A percentile compares a stretch with the other conserved stretches of the same genome.
Evolutionary conservation across 2,113 vertebrate species (phyloP).

Genomic region (Prunella himalayana): DNA sequence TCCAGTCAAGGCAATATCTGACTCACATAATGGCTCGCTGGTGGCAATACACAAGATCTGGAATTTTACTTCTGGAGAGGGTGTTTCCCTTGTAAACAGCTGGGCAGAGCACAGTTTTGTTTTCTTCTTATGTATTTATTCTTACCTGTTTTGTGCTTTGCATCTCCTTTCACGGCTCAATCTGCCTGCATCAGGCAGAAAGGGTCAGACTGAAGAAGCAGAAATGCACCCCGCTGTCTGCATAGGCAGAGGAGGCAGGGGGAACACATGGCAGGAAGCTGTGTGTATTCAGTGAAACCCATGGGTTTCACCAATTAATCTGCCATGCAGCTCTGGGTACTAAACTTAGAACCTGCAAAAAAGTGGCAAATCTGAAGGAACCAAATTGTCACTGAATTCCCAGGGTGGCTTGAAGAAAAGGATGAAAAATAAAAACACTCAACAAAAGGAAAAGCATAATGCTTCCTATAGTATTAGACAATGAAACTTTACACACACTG

Average conservation of each 20-base stretch:
- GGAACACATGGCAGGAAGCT: neutral
- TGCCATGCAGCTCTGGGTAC: neutral
- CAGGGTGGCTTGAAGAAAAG: neutral
- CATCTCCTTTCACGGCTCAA: accelerated
- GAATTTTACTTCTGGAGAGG: neutral
- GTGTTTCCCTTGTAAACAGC: neutral
- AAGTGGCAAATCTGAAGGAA: neutral
- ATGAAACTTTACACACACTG: neutral
- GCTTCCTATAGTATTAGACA: neutral
- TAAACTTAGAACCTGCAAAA: neutral
- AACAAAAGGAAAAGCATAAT: neutral
- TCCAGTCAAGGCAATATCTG: neutral
- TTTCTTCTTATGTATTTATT: neutral
- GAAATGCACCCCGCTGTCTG: accelerated
- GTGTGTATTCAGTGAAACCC: neutral
- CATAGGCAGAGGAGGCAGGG: neutral
- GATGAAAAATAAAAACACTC: neutral
- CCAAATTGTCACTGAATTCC: neutral
- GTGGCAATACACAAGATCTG: neutral
- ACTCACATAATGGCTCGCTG: neutral
- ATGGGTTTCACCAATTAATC: accelerated
- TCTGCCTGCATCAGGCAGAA: neutral
- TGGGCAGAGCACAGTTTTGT: neutral
- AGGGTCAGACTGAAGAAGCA: neutral
- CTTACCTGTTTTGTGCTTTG: neutral